Evolutionary conservation across 1,140 invertebrate species (phyloP).

Genomic region (Pseudoatta argentina): DNA sequence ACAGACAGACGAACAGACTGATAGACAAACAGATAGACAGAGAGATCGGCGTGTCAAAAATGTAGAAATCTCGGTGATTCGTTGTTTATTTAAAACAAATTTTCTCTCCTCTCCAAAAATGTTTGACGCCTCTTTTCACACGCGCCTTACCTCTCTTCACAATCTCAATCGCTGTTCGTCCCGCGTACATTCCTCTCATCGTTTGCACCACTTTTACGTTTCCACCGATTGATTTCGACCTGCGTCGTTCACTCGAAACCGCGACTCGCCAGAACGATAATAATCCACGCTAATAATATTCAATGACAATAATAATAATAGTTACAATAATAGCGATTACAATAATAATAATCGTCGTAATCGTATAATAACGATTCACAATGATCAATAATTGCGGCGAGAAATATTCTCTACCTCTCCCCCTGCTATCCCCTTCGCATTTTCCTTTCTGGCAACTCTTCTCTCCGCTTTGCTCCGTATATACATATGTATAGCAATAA

Average conservation of each 20-base stretch:
- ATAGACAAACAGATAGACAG: slow-evolving; percentile 76
- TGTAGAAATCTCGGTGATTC: slow-evolving; percentile 81
- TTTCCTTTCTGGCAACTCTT: slow-evolving; percentile 14
- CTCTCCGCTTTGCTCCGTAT: slow-evolving; percentile 49
- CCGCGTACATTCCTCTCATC: slow-evolving; percentile 52
- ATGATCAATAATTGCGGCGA: slow-evolving; percentile 66
- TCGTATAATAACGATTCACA: slow-evolving; percentile 74
- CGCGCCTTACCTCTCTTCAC: slow-evolving; percentile 26
- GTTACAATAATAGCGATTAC: slow-evolving; percentile 71
- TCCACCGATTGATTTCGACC: slow-evolving; percentile 23
- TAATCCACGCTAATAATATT: slow-evolving; percentile 65
- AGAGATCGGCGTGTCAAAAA: slow-evolving; percentile 75
- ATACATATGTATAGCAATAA: slow-evolving; percentile 74
- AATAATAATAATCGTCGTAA: slow-evolving; percentile 74
- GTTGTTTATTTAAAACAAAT: slow-evolving; percentile 85
- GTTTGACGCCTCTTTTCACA: slow-evolving; percentile 5
- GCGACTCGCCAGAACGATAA: slow-evolving; percentile 65
- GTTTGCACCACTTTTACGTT: not conserved
- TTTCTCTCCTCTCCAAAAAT: slow-evolving; percentile 37
- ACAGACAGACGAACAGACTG: slow-evolving; percentile 59
- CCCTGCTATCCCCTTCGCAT: slow-evolving; percentile 59
- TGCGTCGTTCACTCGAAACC: slow-evolving; percentile 6
- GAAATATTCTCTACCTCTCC: slow-evolving; percentile 59
- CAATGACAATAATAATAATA: slow-evolving; percentile 70
- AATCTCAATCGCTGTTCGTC: slow-evolving; percentile 46